These are phyloP conservation scores for Campylorhamphus procurvoides DNA, from an alignment of 2,113 vertebrate genomes.

Conservation along the genomic window DNA sequence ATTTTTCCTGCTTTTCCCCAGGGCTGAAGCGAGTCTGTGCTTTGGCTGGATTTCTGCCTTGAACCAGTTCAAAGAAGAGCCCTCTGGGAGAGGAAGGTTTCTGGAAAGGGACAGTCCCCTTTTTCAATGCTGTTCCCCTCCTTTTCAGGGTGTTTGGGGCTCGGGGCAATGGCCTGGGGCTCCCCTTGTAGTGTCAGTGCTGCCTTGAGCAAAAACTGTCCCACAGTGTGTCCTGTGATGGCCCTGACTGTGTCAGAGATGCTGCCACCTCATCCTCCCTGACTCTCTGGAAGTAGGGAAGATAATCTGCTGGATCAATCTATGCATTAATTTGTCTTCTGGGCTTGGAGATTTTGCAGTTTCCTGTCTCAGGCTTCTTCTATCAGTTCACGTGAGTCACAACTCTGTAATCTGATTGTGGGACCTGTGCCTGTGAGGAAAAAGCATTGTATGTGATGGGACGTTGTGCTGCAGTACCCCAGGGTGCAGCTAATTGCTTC, in stretches of 20 bases:
- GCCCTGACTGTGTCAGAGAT: background rate
- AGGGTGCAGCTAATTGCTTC: background rate
- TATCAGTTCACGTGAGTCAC: background rate
- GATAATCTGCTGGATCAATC: background rate
- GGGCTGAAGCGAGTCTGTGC: background rate
- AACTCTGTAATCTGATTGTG: background rate
- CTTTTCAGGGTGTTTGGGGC: background rate
- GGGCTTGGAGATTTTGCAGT: background rate
- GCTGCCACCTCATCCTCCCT: background rate
- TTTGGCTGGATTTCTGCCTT: background rate
- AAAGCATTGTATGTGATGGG: background rate
- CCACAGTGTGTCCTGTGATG: fast-evolving
- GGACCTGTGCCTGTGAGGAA: background rate
- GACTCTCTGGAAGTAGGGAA: background rate
- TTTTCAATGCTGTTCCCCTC: background rate
- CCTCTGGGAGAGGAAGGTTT: background rate
- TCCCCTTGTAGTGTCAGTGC: fast-evolving
- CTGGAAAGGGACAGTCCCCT: background rate
- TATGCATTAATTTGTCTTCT: background rate
- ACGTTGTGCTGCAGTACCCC: background rate
- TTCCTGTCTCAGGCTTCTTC: background rate
- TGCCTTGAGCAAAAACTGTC: fast-evolving
- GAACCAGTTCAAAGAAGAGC: background rate
- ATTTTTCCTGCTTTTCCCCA: background rate
- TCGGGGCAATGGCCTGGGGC: fast-evolving